Percentiles rank a stretch among this genome's conserved stretches.
Conservation (phyloP, 1,140 invertebrate species). For the Drosophila repleta region DNA sequence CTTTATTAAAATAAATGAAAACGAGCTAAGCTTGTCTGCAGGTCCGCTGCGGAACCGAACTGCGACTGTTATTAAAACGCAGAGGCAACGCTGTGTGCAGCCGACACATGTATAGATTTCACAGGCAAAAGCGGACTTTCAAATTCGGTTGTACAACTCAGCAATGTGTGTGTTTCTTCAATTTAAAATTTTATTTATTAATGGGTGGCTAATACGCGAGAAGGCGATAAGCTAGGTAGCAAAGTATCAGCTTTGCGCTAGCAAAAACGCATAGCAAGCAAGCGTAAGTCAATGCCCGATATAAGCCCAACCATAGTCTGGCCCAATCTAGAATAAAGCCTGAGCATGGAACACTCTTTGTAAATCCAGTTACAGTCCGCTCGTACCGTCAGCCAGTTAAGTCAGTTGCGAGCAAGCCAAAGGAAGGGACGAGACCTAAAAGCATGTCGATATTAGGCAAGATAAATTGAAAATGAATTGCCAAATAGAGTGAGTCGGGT, state of each 20-base stretch:
- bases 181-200: constrained; percentile 59
- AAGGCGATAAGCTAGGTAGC: constrained; percentile 56
- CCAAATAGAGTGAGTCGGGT: constrained; percentile 43
- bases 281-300: constrained; percentile 20
- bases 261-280: constrained; percentile 13
- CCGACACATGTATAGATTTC: neutral
- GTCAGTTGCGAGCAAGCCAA: constrained; percentile 36
- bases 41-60: no score
- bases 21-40: constrained; percentile 17
- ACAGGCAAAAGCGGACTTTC: neutral
- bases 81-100: no score
- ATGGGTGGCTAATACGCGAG: constrained; percentile 53
- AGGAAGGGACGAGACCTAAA: constrained; percentile 44
- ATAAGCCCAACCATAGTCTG: constrained; percentile 1
- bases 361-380: constrained; percentile 32
- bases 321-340: neutral
- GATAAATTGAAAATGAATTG: constrained; percentile 81
- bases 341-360: constrained; percentile 7
- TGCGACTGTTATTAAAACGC: constrained; percentile 4
- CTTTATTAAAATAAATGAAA: constrained; percentile 72
- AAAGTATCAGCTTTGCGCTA: constrained; percentile 49
- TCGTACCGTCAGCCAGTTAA: constrained; percentile 54
- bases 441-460: constrained; percentile 81
- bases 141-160: neutral
- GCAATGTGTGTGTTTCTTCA: constrained; percentile 1